phyloP scores from a whole-genome alignment of 2,113 vertebrate species.

The Urocitellus parryii region DNA sequence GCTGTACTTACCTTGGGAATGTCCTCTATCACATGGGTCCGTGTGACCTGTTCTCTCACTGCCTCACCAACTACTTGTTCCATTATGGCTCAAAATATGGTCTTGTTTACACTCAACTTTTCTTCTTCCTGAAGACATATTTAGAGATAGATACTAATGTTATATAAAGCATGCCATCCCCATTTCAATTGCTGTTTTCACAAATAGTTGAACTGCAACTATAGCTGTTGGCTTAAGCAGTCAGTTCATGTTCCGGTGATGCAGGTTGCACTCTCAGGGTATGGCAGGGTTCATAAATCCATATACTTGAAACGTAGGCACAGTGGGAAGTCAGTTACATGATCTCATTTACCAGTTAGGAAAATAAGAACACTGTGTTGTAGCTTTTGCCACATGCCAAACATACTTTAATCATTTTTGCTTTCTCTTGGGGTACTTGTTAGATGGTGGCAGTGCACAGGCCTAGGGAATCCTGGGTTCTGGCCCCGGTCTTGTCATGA shows the following conservation, averaged over 20 bases:
- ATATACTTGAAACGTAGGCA: neutral
- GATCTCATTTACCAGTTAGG: neutral
- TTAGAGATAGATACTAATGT: slow-evolving; percentile 51
- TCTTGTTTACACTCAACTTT: neutral
- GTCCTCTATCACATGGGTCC: neutral
- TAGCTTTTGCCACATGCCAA: neutral
- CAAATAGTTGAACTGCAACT: neutral
- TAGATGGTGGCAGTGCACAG: neutral
- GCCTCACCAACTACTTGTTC: slow-evolving; percentile 34
- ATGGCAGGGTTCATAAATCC: neutral
- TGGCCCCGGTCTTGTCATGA: neutral
- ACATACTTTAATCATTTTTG: accelerated
- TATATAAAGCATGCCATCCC: neutral
- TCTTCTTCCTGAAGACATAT: slow-evolving; percentile 61
- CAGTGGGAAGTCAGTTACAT: neutral
- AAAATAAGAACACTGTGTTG: neutral
- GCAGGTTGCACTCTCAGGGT: neutral
- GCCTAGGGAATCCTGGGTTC: neutral
- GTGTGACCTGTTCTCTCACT: neutral
- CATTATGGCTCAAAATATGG: slow-evolving; percentile 55
- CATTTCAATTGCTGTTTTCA: neutral
- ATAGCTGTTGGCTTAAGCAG: neutral
- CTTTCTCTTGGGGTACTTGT: neutral
- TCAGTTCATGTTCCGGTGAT: neutral
- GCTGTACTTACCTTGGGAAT: slow-evolving; percentile 53